Evolutionary conservation across 2,888 invertebrate species (phyloP), one percentile per base, ranked within the genome.

Genomic region (Tetragnatha montana): DNA sequence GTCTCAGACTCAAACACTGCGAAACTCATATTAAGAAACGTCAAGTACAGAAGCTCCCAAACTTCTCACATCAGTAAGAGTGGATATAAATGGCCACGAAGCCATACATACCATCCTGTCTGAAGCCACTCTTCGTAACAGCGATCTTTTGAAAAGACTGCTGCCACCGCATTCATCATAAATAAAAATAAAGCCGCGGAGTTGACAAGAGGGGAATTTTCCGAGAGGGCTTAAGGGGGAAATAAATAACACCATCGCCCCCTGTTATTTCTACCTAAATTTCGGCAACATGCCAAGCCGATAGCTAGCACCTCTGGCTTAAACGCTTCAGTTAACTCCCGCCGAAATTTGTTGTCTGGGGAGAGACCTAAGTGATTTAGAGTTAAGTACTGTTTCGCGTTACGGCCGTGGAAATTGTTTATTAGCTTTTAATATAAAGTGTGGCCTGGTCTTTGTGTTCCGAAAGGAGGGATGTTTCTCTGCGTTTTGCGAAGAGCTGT

Each of bases 261-360:
- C 68, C 78, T 21, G 78, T 70, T 71, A 81, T 84, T 78, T 76
- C 50, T 51, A 69, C 73, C 68, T 71, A 81, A 79, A 80, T 19
- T 35, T 35, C 60, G 86, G 80, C 86, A 87, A 73, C 60, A 74
- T 47, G 86, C 86, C 86, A 80, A 80, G 86, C 71, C 49, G 79
- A 71, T 86, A 73, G 19, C 21, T 47, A 73, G 68, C 73, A 73
- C 51, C 79, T 68, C 80, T 12, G 60, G 73, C 68, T 80, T 80
- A 80, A 80, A 80, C 86, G 86, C 86, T 87, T 74, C 86, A 79
- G 79, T 78, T 78, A 78, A 70, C 76, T 22, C 78, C n/a, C 35
- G 60, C 22, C 21, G 75, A n/a, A 75, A 76, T 60, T 69, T 81
- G 60, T 69, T 49, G 22, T 49, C 47, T 21, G 35, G 69, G 35